Evolutionary conservation across 2,113 vertebrate genomes (phyloP).

Genomic region (Tilapia sparmanii): DNA sequence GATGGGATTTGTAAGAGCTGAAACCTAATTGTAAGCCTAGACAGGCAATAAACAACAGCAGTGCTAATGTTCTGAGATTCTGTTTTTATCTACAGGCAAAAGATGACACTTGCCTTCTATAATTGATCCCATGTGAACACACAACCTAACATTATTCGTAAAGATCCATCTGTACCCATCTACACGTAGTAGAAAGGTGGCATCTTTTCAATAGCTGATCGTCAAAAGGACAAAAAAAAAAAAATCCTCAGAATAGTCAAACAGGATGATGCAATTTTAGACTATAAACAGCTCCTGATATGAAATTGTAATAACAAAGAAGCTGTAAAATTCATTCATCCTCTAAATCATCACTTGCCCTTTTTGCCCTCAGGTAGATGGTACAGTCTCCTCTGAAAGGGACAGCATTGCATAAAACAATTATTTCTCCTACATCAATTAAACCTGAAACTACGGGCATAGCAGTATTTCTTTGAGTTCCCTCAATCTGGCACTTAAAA

Average conservation of each 20-base stretch:
- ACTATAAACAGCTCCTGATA: background rate
- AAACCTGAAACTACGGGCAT: background rate
- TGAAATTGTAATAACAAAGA: background rate
- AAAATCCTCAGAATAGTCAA: background rate
- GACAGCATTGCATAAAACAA: background rate
- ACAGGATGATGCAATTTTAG: background rate
- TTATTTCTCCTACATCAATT: background rate
- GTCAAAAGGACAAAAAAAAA: background rate
- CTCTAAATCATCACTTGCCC: background rate
- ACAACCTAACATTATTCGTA: background rate
- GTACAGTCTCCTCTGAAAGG: background rate
- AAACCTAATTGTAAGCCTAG: constrained; percentile 28
- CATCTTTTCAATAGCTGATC: background rate
- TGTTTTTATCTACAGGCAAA: background rate
- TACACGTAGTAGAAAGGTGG: background rate
- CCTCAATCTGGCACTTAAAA: background rate
- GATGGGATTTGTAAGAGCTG: constrained; percentile 17
- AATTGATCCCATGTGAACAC: background rate
- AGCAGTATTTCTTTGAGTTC: background rate
- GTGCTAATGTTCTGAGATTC: background rate
- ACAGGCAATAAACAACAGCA: background rate
- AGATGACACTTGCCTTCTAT: background rate
- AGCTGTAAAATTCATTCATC: background rate
- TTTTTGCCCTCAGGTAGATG: background rate
- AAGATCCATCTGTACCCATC: background rate